Evolutionary conservation across 2,888 invertebrate species (phyloP), one percentile per base, ranked within the genome.

Genomic region (Drosophila yooni): DNA sequence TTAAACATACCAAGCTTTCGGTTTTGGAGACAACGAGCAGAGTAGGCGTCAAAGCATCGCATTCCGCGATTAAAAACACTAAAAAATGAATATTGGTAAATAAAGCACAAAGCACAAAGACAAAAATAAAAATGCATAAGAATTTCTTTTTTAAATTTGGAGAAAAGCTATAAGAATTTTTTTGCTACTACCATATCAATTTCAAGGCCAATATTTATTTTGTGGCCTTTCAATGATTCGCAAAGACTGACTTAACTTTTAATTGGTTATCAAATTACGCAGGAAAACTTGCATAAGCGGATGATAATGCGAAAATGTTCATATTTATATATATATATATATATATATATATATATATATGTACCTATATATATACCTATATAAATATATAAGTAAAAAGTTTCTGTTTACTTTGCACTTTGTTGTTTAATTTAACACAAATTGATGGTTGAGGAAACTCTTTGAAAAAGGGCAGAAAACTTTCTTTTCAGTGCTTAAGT

Each of bases 51-150:
- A 67, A 93, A 93, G 63, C 93, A 93, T 68, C 81, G 81, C 91
- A 93, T 92, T 58, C 93, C 93, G 25, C 89, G 91, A 67, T 91
- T 89, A 61, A 93, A 93, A 58, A 93, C 91, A 61, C 93, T 93
- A 53, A 43, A 74, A 70, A 40, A 40, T 3, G 0, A 3, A 25
- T 52, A 56, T 34, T 11, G 36, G 27, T 27, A 31, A 5, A 25
- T 53, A 10, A 43, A 6, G n/a, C 53, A 40, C 11, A 27, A 13
- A 15, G 2, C 8, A 53, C 10, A 18, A 21, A 21, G 18, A 10
- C 5, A 53, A 5, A 5, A 15, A 53, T 21, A 18, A 25, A 11
- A 27, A 21, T n/a, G 2, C 15, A 5, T 11, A 40, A 21, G n/a
- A 11, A 11, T 40, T 40, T n/a, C 4, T 8, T 34, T n/a, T n/a